Evolutionary conservation across 2,113 vertebrate genomes (phyloP), one percentile per base, ranked within the genome.

Genomic region (Xerus inauris): DNA sequence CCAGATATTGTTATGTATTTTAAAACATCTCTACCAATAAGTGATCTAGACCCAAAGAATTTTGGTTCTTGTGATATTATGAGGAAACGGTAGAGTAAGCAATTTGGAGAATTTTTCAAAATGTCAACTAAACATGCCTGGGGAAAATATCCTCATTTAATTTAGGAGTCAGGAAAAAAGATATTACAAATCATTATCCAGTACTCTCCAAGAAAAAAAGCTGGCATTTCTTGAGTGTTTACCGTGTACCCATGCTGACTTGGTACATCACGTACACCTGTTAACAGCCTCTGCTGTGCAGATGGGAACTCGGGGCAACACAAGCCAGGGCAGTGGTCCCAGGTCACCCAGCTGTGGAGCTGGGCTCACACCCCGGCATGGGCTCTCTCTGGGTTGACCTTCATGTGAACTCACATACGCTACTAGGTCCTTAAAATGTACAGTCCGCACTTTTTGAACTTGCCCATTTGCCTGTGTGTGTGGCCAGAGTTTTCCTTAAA

Each of bases 251-350:
- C 45, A 16, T 9, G 3, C 32, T 26, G 10, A 13, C 42, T 64
- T 4, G 28, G 24, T 49, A 32, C 1, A 1, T 28, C 49, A 4
- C 1, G 6, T 0, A 2, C 7, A 40, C 35, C 45, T 4, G 9
- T 82, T 13, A 19, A 19, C 38, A 40, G 26, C 17, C 40, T 12
- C 4, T 4, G 1, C 9, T 35, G 51, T 59, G n/a, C 22, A 83
- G 64, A 38, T 6, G 1, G 38, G 14, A n/a, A 42, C 35, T 4
- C 17, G 40, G 35, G 9, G 6, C 26, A 20, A 35, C 6, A 4
- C 26, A n/a, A 5, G 26, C 2, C 11, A 28, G 24, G 12, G 51
- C 26, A 62, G 3, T 42, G 4, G 30, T 4, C 49, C 30, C 6
- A 45, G 26, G 82, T 28, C 9, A 6, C 6, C 32, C 24, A 32